These are phyloP conservation scores for Hemibagrus guttatus DNA, from an alignment of 2,797 vertebrate genomes.

Conservation along the genomic window DNA sequence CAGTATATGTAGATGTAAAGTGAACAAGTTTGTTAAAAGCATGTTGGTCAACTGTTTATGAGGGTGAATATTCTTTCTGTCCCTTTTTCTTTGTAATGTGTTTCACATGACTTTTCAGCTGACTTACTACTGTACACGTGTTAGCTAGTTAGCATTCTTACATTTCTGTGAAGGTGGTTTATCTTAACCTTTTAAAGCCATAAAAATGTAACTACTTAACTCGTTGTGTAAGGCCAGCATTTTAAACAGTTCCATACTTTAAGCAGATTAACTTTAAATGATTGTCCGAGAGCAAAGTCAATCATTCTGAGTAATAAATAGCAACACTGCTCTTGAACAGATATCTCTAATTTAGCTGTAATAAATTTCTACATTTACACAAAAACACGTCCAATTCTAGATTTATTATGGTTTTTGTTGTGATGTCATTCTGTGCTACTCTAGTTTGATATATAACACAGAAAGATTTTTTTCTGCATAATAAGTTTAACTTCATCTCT, in stretches of 20 bases:
- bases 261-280: not conserved
- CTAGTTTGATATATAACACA: not conserved
- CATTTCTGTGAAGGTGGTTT: not conserved
- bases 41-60: too few relatives aligned
- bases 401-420: not conserved
- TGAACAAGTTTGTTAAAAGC: too few relatives aligned
- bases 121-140: not conserved
- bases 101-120: not conserved
- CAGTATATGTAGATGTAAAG: too few relatives aligned
- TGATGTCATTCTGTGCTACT: not conserved
- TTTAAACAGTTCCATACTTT: not conserved
- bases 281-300: not conserved
- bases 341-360: not conserved
- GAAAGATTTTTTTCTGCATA: not conserved
- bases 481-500: not conserved
- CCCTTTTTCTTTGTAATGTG: not conserved
- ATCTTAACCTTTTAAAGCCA: not conserved
- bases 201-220: not conserved
- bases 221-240: not conserved
- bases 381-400: not conserved
- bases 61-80: not conserved
- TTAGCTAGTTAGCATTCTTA: not conserved
- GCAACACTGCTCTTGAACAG: not conserved
- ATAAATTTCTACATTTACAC: not conserved
- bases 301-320: not conserved